A percentile compares a stretch with the other conserved stretches of the same genome.
Evolutionary conservation across 2,113 vertebrate species (phyloP).

Genomic region (Emydocephalus ijimae): DNA sequence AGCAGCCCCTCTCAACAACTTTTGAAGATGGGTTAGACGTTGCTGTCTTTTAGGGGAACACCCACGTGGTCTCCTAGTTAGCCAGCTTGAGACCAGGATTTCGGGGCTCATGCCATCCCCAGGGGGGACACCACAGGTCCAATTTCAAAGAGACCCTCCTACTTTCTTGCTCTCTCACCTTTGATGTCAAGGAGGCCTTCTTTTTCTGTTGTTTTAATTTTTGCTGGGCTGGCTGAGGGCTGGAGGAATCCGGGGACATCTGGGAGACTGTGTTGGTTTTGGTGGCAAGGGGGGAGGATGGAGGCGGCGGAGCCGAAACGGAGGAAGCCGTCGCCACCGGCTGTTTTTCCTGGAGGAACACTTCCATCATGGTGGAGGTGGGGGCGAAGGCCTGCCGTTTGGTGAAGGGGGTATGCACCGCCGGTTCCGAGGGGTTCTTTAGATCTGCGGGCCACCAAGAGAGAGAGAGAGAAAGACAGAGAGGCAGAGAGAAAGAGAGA

Average conservation of each 20-base stretch:
- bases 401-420: constrained; percentile 83
- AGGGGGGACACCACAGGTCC: neutral
- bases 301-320: constrained; percentile 71
- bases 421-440: constrained; percentile 82
- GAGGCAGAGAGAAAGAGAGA: neutral
- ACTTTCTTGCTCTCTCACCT: constrained; percentile 68
- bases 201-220: constrained; percentile 96
- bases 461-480: neutral
- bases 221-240: constrained; percentile 93
- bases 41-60: neutral
- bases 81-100: neutral
- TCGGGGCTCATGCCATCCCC: neutral
- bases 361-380: constrained; percentile 89
- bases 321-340: constrained; percentile 71
- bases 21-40: neutral
- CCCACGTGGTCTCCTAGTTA: neutral
- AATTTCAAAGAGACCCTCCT: neutral
- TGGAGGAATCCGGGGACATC: constrained; percentile 90
- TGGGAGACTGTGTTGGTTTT: constrained; percentile 74
- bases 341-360: constrained; percentile 92
- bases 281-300: constrained; percentile 78
- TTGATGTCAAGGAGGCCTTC: constrained; percentile 87
- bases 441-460: constrained; percentile 70
- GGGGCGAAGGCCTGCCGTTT: constrained; percentile 90
- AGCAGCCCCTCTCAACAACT: too few species aligned